Base-by-base conservation (phyloP, 2,888 invertebrate genomes). In the Coelopa pilipes region DNA sequence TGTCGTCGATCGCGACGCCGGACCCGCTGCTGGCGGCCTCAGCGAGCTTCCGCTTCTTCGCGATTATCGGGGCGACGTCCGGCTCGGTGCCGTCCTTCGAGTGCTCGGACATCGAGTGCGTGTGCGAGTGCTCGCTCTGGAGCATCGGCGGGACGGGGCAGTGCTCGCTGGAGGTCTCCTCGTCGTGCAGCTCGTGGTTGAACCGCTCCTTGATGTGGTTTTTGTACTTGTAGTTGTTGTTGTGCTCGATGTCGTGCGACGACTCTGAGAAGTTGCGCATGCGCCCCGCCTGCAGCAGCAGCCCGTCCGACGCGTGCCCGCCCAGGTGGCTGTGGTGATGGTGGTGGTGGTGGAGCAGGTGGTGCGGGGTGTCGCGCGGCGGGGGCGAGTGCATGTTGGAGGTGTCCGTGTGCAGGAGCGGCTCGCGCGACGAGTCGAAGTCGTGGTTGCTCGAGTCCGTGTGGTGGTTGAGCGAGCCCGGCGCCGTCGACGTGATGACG, bases 191-290 rank as follows among this genome's bases (percentile, higher is more conserved):
- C 74, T 88, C 91, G 76, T 90, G 89, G 1, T 91, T 91, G 78
- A 97, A 97, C 75, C 97, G 90, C 85, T 96, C 93, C 83, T 97
- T 96, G 79, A 98, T 97, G 84, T 94, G 95, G 82, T 95, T 97
- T 89, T 98, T 98, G 89, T 96, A 97, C 89, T 97, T 97, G 89
- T 97, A 97, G 80, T 91, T 91, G 65, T 90, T 86, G 78, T 88
- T 87, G 81, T 84, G 88, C 77, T 87, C 87, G 73, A 87, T 83
- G 65, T 88, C 88, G 78, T 87, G 87, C 72, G 87, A 87, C 17
- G 86, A 87, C 77, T 88, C 88, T 4, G 88, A 88, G 55, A 86
- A 86, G 78, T 87, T 87, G 67, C 88, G 85, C 81, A 87, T 83
- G 15, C 88, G 83, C 55, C 74, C 74, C 10, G 75, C 72, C 75